A percentile compares a stretch with the other conserved stretches of the same genome.
Conservation (phyloP, 1,140 invertebrate species). For the Zophobas atratus region DNA sequence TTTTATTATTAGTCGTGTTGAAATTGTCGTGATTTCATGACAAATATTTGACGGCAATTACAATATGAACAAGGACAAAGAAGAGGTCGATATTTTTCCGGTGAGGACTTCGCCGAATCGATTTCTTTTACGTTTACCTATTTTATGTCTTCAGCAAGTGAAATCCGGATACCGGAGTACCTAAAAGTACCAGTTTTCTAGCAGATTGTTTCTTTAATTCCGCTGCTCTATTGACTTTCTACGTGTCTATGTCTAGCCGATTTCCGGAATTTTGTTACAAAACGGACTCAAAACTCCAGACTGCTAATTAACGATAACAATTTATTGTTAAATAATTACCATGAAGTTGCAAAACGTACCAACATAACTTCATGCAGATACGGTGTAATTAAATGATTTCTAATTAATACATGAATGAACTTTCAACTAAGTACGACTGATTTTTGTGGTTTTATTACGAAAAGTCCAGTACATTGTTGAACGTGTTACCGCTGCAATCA, state of each 20-base stretch:
- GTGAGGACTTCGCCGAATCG: background rate
- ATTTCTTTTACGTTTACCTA: background rate
- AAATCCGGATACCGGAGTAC: background rate
- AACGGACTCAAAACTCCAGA: no score
- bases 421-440: no score
- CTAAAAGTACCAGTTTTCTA: background rate
- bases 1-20: background rate
- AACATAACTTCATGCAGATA: no score
- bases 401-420: no score
- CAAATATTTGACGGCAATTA: constrained; percentile 1
- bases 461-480: no score
- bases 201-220: no score
- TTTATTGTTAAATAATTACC: no score
- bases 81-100: background rate
- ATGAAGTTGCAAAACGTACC: no score
- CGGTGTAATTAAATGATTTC: no score
- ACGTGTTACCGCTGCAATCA: background rate
- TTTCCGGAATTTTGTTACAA: background rate
- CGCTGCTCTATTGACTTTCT: no score
- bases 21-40: background rate
- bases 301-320: no score
- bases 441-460: no score
- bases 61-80: background rate
- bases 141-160: background rate
- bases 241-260: background rate